phyloP scores from a whole-genome alignment of 2,797 vertebrate species.

The Eutrigla gurnardus region DNA sequence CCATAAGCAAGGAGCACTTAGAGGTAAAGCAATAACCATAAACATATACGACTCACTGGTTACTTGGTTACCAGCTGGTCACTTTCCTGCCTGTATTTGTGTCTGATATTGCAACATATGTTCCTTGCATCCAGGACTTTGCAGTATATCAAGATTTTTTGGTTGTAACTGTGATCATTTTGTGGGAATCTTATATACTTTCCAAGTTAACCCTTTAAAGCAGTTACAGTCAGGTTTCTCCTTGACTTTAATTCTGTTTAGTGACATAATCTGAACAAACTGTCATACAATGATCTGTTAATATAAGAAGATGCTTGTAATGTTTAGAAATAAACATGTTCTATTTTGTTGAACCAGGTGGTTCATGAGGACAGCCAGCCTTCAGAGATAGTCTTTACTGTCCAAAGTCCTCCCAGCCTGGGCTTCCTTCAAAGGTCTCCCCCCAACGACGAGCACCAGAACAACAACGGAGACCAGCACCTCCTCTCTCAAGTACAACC shows the following conservation, averaged over 20 bases:
- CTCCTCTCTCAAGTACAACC: conserved; percentile 50
- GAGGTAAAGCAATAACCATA: conserved; percentile 79
- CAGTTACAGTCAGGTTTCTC: not conserved
- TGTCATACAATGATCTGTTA: not conserved
- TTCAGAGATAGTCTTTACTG: conserved; percentile 84
- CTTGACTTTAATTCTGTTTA: not conserved
- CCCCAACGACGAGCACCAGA: conserved; percentile 47
- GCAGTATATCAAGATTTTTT: not conserved
- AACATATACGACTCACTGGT: not conserved
- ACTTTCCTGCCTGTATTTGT: not conserved
- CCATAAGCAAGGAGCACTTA: conserved; percentile 84
- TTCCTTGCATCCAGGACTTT: not conserved
- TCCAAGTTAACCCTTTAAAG: not conserved
- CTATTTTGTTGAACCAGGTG: conserved; percentile 79
- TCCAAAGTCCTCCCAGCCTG: conserved; percentile 79
- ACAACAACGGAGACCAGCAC: conserved; percentile 31
- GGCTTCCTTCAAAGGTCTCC: conserved; percentile 83
- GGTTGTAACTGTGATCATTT: not conserved
- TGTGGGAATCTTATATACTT: not conserved
- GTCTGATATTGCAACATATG: not conserved
- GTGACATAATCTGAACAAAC: not conserved
- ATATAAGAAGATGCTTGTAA: not conserved
- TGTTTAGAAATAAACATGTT: not conserved
- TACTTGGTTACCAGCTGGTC: not conserved
- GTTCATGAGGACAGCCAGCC: conserved; percentile 86